phyloP scores from a whole-genome alignment of 2,888 invertebrate genomes.

The Cataglyphis rosenhaueri region DNA sequence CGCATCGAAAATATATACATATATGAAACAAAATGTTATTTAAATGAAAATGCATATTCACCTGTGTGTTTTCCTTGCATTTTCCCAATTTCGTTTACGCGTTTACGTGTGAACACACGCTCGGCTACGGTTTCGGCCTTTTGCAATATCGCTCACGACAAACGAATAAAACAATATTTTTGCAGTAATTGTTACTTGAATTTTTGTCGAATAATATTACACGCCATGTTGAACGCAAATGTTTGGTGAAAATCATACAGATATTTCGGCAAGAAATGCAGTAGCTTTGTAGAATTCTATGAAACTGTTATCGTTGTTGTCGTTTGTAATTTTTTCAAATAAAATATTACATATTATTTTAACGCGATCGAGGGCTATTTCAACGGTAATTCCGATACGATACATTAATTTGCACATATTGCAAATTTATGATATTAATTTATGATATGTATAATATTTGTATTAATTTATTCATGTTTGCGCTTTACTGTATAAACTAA shows the following conservation, averaged over 20 bases:
- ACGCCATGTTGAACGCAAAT: slow-evolving; percentile 1
- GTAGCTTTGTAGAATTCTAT: slow-evolving; percentile 2
- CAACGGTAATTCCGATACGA: not conserved
- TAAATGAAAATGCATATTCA: slow-evolving; percentile 52
- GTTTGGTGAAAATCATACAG: not conserved
- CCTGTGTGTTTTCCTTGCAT: slow-evolving; percentile 13
- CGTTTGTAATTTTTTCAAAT: not conserved
- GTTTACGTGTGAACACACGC: slow-evolving; percentile 11
- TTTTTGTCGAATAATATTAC: slow-evolving; percentile 29
- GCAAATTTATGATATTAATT: slow-evolving; percentile 25
- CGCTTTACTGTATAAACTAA: slow-evolving; percentile 17
- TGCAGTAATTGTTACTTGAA: slow-evolving; percentile 38
- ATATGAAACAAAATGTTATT: slow-evolving; percentile 26
- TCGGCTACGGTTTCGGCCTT: not conserved
- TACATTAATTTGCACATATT: slow-evolving; percentile 25
- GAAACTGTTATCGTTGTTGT: not conserved
- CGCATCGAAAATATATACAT: slow-evolving; percentile 28
- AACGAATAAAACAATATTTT: slow-evolving; percentile 36
- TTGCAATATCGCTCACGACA: slow-evolving; percentile 23
- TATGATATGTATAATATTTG: slow-evolving; percentile 13
- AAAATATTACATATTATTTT: not conserved
- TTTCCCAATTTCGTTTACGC: slow-evolving; percentile 25
- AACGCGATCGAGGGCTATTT: not conserved
- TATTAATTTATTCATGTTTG: slow-evolving; percentile 35
- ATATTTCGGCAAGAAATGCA: slow-evolving; percentile 10